Conservation (phyloP, 2,113 vertebrate genomes). For the Sinocyclocheilus maitianheensis region DNA sequence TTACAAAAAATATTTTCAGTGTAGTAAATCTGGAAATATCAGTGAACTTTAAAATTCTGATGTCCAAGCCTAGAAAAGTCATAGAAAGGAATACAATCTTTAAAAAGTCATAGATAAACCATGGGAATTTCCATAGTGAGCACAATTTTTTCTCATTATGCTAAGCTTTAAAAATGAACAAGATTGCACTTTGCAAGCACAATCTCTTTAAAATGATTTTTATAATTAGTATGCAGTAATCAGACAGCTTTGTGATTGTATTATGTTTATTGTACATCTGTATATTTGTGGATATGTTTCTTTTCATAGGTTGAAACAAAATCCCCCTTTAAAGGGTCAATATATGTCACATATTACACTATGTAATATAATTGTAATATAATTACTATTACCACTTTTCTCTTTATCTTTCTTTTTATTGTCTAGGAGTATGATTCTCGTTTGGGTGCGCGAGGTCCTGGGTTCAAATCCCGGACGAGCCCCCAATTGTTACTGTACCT, state of each 20-base stretch:
- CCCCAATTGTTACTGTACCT: slow-evolving; percentile 7
- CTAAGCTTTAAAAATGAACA: background rate
- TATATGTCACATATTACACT: background rate
- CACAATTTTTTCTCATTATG: background rate
- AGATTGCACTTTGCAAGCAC: no score
- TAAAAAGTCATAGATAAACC: background rate
- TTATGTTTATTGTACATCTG: background rate
- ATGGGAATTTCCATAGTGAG: background rate
- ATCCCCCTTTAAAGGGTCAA: no score
- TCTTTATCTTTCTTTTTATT: background rate
- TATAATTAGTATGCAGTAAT: background rate
- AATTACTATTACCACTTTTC: background rate
- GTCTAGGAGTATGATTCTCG: no score
- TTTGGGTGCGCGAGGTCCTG: slow-evolving; percentile 71
- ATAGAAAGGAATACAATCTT: background rate
- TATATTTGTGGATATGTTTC: no score
- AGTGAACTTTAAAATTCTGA: no score
- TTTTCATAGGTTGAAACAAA: background rate
- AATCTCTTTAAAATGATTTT: background rate
- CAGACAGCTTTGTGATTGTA: background rate
- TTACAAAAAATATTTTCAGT: no score
- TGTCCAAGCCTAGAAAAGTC: background rate
- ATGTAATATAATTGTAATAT: background rate
- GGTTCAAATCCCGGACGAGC: slow-evolving; percentile 70
- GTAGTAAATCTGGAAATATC: no score